These are phyloP conservation scores for Galaxea fascicularis DNA, from an alignment of 92 coral and sea anemone species.

Conservation along the genomic window DNA sequence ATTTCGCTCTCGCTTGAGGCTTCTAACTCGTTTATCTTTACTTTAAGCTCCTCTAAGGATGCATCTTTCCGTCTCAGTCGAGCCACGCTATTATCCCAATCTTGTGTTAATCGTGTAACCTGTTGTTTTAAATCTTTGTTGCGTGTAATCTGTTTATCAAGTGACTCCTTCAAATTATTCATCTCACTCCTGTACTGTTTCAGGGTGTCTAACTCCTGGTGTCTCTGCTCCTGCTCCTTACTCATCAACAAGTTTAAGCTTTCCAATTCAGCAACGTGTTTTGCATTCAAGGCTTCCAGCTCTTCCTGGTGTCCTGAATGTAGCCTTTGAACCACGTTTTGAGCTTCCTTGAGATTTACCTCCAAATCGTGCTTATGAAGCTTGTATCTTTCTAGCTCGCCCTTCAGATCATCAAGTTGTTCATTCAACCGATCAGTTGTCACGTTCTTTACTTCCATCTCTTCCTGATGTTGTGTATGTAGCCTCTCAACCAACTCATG, in stretches of 20 bases:
- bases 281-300: conserved; percentile 48
- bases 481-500: conserved; percentile 66
- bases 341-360: conserved; percentile 52
- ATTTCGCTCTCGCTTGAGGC: conserved; percentile 40
- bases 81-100: conserved; percentile 39
- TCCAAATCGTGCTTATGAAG: conserved; percentile 60
- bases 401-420: conserved; percentile 24
- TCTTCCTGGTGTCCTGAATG: conserved; percentile 74
- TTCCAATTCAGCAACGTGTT: conserved; percentile 70
- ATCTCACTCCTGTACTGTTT: conserved; percentile 76
- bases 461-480: conserved; percentile 70
- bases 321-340: conserved; percentile 62
- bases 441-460: conserved; percentile 27
- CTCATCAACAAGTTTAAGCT: conserved; percentile 56
- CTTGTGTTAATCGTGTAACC: conserved; percentile 50
- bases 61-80: conserved; percentile 45
- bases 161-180: no score
- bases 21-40: conserved; percentile 41
- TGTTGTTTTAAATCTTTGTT: conserved; percentile 61
- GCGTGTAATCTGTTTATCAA: no score
- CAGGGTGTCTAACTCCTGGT: conserved; percentile 57
- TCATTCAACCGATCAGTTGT: conserved; percentile 23
- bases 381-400: conserved; percentile 57
- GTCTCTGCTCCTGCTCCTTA: conserved; percentile 68
- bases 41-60: conserved; percentile 39